Evolutionary conservation across 2,888 invertebrate genomes (phyloP).

Genomic region (Tenthredo notha): DNA sequence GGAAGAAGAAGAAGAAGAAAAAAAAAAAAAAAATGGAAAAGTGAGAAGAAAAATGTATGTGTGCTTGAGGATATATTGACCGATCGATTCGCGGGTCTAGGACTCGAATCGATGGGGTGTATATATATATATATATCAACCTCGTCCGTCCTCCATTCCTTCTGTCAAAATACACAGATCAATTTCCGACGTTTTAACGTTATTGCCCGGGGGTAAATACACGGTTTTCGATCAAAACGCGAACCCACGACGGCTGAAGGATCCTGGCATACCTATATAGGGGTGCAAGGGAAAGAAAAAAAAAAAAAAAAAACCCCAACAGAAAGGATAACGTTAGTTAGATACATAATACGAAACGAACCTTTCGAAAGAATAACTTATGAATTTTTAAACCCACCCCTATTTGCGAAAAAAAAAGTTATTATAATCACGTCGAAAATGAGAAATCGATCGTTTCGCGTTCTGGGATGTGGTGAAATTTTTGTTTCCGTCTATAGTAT

Average conservation of each 20-base stretch:
- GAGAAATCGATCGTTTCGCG: too few relatives aligned
- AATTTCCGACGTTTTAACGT: conserved; percentile 35
- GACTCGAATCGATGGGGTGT: neutral
- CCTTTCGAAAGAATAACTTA: too few relatives aligned
- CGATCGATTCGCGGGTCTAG: neutral
- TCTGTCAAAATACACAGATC: conserved; percentile 33
- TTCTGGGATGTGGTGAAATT: too few relatives aligned
- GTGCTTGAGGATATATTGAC: neutral
- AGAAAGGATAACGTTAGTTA: neutral
- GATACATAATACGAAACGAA: too few relatives aligned
- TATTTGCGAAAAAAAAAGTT: too few relatives aligned
- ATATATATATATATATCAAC: neutral
- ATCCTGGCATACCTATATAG: neutral
- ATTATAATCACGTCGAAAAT: too few relatives aligned
- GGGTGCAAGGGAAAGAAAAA: neutral
- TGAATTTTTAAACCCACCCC: too few relatives aligned
- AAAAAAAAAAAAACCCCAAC: too few relatives aligned
- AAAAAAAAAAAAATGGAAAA: conserved; percentile 16
- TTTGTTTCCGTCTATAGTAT: too few relatives aligned
- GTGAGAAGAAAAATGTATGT: neutral
- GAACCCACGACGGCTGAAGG: neutral
- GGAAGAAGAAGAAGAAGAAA: conserved; percentile 48
- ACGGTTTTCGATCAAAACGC: conserved; percentile 9
- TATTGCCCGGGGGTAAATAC: conserved; percentile 16
- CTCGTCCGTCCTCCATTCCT: neutral